Conservation (phyloP, 2,113 vertebrate species). For the Scomber scombrus region DNA sequence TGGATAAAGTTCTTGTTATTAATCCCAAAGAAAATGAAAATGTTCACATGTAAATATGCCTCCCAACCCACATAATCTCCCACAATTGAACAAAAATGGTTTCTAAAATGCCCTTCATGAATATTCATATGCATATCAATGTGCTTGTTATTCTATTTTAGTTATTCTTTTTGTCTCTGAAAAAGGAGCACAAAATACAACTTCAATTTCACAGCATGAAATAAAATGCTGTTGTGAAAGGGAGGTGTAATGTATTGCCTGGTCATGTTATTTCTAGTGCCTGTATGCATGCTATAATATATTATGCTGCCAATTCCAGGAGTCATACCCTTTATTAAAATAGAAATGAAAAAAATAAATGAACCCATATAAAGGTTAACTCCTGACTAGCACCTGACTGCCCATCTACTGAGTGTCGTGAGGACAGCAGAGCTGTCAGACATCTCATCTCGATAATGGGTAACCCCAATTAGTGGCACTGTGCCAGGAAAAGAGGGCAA, state of each 20-base stretch:
- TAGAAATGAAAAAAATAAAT: not conserved
- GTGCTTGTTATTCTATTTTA: not conserved
- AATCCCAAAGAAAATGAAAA: not conserved
- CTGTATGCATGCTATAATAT: not conserved
- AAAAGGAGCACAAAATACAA: not conserved
- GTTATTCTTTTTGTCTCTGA: not conserved
- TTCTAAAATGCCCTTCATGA: not conserved
- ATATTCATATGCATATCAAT: constrained; percentile 15
- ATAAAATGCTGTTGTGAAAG: not conserved
- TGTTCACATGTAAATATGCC: not conserved
- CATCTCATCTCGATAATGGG: constrained; percentile 41
- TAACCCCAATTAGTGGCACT: constrained; percentile 54
- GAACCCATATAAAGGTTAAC: constrained; percentile 7
- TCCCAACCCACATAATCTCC: not conserved
- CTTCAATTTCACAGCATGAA: not conserved
- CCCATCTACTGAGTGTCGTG: constrained; percentile 17
- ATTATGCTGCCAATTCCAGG: not conserved
- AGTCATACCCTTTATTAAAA: not conserved
- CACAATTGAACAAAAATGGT: not conserved
- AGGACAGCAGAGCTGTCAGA: constrained; percentile 37
- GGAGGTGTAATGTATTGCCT: not conserved
- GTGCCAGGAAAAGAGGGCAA: constrained; percentile 19
- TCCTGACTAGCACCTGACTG: not conserved
- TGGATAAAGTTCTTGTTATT: not conserved
- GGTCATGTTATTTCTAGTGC: not conserved